Conservation (phyloP, 2,797 vertebrate species). For the Lutjanus argentimaculatus region DNA sequence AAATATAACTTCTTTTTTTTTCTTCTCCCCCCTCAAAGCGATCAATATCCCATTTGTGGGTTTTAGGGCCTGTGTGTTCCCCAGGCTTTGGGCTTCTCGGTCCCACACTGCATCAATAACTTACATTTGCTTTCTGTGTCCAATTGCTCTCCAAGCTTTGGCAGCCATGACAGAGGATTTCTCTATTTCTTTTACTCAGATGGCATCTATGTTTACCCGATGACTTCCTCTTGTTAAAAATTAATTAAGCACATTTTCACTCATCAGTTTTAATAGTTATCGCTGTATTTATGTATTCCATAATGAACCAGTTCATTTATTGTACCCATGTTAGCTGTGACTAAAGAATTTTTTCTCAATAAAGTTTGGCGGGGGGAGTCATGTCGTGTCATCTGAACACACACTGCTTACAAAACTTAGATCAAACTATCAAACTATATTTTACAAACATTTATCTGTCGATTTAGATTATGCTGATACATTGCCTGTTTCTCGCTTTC, state of each 20-base stretch:
- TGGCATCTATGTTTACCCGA: neutral
- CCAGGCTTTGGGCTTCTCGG: slow-evolving; percentile 55
- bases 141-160: slow-evolving; percentile 58
- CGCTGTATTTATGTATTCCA: neutral
- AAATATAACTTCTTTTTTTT: slow-evolving; percentile 66
- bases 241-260: slow-evolving; percentile 11
- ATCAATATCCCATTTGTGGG: slow-evolving; percentile 81
- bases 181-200: slow-evolving; percentile 40
- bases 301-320: neutral
- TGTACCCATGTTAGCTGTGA: neutral
- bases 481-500: too few species aligned
- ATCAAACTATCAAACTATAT: too few species aligned
- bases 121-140: slow-evolving; percentile 70
- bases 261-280: neutral
- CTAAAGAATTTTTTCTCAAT: neutral
- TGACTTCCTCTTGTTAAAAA: slow-evolving; percentile 30
- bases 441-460: too few species aligned
- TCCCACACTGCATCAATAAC: slow-evolving; percentile 67
- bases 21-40: slow-evolving; percentile 6
- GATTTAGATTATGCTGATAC: too few species aligned
- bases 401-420: too few species aligned
- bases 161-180: slow-evolving; percentile 48
- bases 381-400: too few species aligned
- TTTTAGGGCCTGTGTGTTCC: slow-evolving; percentile 73
- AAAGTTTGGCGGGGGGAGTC: too few species aligned